phyloP scores from a whole-genome alignment of 2,888 invertebrate genomes.

The Priocnemis perturbator region DNA sequence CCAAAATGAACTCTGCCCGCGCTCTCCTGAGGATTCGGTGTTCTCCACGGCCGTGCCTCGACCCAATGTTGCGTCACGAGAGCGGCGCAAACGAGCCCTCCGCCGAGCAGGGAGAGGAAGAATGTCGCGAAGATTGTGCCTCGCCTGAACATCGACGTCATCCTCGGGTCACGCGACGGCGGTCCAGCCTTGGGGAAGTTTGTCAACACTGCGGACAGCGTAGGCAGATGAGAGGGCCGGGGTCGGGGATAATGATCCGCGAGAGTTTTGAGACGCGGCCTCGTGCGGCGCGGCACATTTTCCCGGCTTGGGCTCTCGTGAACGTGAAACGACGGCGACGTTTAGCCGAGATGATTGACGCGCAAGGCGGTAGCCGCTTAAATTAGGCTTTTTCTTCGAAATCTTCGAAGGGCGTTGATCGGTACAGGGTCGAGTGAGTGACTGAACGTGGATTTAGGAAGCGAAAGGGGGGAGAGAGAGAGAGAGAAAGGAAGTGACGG shows the following conservation, averaged over 20 bases:
- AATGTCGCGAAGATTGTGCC: conserved; percentile 90
- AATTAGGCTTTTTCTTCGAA: no score
- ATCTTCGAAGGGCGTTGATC: no score
- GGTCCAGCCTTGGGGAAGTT: conserved; percentile 54
- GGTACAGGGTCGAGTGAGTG: no score
- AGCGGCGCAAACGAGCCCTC: conserved; percentile 87
- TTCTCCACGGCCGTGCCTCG: conserved; percentile 83
- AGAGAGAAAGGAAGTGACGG: no score
- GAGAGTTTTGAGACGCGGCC: conserved; percentile 3
- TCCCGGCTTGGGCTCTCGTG: no score
- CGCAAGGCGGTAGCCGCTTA: no score
- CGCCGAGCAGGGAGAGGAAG: conserved; percentile 85
- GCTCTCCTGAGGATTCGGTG: conserved; percentile 81
- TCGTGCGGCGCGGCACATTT: no score
- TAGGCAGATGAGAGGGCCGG: background rate
- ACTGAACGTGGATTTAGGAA: no score
- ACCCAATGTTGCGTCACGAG: conserved; percentile 91
- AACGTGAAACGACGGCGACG: conserved; percentile 1
- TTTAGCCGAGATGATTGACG: conserved; percentile 7
- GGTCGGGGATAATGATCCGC: no score
- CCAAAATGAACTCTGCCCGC: conserved; percentile 90
- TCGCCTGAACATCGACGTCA: conserved; percentile 80
- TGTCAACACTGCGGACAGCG: conserved; percentile 40
- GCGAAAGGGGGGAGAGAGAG: no score
- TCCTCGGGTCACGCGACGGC: conserved; percentile 61